Conservation (phyloP, 2,888 invertebrate genomes). For the Gymnoscelis rufifasciata region DNA sequence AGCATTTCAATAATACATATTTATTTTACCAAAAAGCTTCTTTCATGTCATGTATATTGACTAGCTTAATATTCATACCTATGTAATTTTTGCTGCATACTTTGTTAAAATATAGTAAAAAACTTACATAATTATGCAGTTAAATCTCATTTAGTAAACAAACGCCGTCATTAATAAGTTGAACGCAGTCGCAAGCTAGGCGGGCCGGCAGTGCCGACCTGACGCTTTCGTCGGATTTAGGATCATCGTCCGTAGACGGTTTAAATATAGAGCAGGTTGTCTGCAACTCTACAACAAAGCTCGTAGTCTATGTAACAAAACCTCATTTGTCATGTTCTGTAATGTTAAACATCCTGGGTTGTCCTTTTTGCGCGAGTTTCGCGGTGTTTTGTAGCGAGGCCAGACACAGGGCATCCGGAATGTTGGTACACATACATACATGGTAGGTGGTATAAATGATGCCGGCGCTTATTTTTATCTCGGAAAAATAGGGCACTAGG, state of each 20-base stretch:
- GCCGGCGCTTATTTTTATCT: constrained; percentile 13
- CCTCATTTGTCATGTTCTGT: constrained; percentile 39
- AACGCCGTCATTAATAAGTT: no score
- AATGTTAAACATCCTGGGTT: constrained; percentile 47
- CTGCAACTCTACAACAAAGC: constrained; percentile 39
- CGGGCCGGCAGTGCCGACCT: not conserved
- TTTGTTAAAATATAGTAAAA: no score
- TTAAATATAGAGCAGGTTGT: constrained; percentile 33
- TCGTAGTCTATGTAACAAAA: constrained; percentile 28
- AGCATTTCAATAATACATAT: no score
- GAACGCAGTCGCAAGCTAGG: no score
- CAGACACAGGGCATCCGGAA: constrained; percentile 53
- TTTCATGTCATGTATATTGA: no score
- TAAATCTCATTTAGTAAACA: no score
- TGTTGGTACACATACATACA: constrained; percentile 41
- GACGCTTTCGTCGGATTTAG: constrained; percentile 15
- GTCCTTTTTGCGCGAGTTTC: constrained; percentile 47
- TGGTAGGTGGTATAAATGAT: constrained; percentile 31
- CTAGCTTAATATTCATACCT: no score
- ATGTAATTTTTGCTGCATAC: no score
- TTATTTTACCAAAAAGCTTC: no score
- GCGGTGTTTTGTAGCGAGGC: constrained; percentile 48
- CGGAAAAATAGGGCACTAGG: constrained; percentile 7
- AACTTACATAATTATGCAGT: no score
- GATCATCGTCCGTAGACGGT: constrained; percentile 11